Percentiles rank a stretch among this genome's conserved stretches.
Evolutionary conservation across 1,140 invertebrate genomes (phyloP).

Genomic region (Tetramorium simillimum): DNA sequence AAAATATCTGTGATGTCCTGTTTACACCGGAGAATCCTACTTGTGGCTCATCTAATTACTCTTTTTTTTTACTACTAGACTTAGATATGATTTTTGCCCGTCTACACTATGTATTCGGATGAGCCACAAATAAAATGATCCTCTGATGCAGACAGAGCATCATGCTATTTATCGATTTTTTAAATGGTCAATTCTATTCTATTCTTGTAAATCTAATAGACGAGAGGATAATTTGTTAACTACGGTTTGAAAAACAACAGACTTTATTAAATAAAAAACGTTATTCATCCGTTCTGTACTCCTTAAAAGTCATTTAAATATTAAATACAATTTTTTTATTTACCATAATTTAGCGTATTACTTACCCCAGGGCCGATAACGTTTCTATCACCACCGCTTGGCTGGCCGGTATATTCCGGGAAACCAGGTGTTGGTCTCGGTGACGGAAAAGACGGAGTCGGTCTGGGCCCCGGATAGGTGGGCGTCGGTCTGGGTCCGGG

Average conservation of each 20-base stretch:
- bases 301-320: neutral
- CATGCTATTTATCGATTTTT: too few relatives aligned
- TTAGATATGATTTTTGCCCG: too few relatives aligned
- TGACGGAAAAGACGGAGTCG: slow-evolving; percentile 21
- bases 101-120: too few relatives aligned
- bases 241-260: neutral
- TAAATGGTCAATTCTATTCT: neutral
- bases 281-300: neutral
- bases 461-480: slow-evolving; percentile 36
- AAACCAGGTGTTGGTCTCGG: slow-evolving; percentile 78
- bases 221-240: neutral
- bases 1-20: too few relatives aligned
- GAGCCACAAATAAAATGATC: too few relatives aligned
- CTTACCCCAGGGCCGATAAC: slow-evolving; percentile 69
- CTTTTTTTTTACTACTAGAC: too few relatives aligned
- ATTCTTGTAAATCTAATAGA: neutral
- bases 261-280: neutral
- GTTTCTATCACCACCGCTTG: slow-evolving; percentile 66
- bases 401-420: slow-evolving; percentile 78
- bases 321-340: neutral
- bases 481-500: slow-evolving; percentile 68
- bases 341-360: slow-evolving; percentile 1
- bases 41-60: too few relatives aligned
- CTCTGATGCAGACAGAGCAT: too few relatives aligned
- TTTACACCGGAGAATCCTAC: too few relatives aligned